Evolutionary conservation across 2,113 vertebrate species (phyloP).

Genomic region (Lophotis ruficrista): DNA sequence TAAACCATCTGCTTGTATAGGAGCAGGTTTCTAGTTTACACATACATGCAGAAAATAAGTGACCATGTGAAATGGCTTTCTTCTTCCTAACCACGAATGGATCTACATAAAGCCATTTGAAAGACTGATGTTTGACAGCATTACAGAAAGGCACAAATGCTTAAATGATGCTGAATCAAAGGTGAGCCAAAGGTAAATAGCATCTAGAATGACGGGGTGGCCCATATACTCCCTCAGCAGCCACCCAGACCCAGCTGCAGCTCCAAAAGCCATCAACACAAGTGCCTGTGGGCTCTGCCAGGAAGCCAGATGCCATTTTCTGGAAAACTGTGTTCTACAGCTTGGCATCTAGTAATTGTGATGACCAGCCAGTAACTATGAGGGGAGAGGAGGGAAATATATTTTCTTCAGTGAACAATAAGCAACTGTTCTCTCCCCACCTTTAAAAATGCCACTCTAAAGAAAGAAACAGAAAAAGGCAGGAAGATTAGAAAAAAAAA

Average conservation of each 20-base stretch:
- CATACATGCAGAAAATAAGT: not conserved
- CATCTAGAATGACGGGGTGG: constrained; percentile 33
- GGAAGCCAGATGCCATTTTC: constrained; percentile 49
- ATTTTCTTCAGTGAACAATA: constrained; percentile 19
- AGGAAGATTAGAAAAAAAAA: not conserved
- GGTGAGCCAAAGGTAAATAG: constrained; percentile 64
- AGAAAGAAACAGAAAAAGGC: not conserved
- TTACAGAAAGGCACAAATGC: constrained; percentile 6
- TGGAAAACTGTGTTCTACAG: constrained; percentile 45
- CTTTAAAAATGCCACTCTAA: not conserved
- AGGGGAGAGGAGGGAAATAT: constrained; percentile 13
- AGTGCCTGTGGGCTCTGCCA: not conserved
- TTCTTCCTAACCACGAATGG: not conserved
- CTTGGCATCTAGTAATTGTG: constrained; percentile 24
- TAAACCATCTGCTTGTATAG: not conserved
- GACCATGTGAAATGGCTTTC: not conserved
- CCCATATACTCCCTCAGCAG: not conserved
- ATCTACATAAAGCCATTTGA: constrained; percentile 13
- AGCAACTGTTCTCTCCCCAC: not conserved
- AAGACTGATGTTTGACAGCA: constrained; percentile 11
- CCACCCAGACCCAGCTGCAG: constrained; percentile 44
- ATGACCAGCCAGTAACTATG: constrained; percentile 44
- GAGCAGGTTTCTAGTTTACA: not conserved
- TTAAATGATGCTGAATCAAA: constrained; percentile 53
- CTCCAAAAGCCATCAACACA: constrained; percentile 25